These are phyloP conservation scores for Neoarius graeffei DNA, from an alignment of 2,113 vertebrate species.

Conservation along the genomic window DNA sequence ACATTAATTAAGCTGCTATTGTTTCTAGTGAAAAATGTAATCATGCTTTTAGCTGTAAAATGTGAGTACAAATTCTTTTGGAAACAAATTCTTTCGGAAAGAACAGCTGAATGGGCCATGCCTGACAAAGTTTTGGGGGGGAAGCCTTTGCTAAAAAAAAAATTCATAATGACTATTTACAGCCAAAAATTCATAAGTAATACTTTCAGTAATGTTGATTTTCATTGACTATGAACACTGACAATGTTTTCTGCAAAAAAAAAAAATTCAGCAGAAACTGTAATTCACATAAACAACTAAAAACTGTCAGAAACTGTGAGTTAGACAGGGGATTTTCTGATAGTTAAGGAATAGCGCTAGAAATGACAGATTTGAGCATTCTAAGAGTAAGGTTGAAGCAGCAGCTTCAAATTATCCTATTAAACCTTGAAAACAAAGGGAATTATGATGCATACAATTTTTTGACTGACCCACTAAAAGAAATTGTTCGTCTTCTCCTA, in stretches of 20 bases:
- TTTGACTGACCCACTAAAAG: not conserved
- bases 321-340: not conserved
- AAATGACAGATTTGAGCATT: not conserved
- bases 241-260: not conserved
- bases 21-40: conserved; percentile 23
- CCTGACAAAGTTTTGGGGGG: not conserved
- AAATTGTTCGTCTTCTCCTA: not conserved
- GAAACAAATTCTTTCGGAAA: not conserved
- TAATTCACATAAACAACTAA: not conserved
- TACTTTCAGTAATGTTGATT: not conserved
- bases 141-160: not conserved
- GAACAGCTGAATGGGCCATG: not conserved
- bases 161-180: not conserved
- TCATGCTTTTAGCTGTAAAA: not conserved
- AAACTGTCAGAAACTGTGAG: not conserved
- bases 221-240: not conserved
- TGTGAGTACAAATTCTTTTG: not conserved
- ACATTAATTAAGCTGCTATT: conserved; percentile 29
- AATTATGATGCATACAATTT: not conserved
- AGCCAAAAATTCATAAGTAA: not conserved
- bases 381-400: not conserved
- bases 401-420: not conserved
- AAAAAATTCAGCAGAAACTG: not conserved
- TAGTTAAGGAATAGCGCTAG: not conserved
- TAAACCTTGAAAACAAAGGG: not conserved